Base-by-base conservation (phyloP, 2,113 vertebrate genomes). In the Paramisgurnus dabryanus region DNA sequence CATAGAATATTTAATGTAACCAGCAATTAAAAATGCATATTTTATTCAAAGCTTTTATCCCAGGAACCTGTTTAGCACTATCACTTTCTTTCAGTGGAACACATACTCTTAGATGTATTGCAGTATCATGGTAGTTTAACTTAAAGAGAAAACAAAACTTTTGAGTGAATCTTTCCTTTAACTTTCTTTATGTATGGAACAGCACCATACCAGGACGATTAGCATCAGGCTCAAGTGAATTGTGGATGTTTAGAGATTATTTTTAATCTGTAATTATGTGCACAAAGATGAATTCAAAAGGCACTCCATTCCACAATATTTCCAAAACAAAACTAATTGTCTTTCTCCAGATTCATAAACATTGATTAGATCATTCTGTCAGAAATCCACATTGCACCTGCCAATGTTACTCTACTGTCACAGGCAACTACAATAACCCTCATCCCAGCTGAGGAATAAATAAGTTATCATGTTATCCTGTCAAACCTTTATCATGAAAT, bases 391-490 rank as follows among this genome's bases (percentile, higher is more conserved):
- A 63, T 57, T 15, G 17, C 53, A 57, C 55, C 55, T 78, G 60
- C 43, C 11, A 10, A 41, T 64, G 66, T n/a, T 27, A 55, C 66
- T 58, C 13, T 55, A 17, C n/a, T 49, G 55, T 17, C 12, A 9
- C 3, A 7, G 50, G 72, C 61, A 50, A 66, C 34, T 15, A 45
- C 53, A 45, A 49, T 9, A 64, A 65, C 13, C 53, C 40, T 47
- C 13, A 75, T 66, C 34, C 6, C n/a, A 55, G 34, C 27, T 65
- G 47, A 72, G 22, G 39, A 66, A 55, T 55, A 12, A 80, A 55
- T 39, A 64, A 55, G 47, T 43, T 12, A 45, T 73, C 39, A 57
- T 1, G 47, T 43, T 12, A 45, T 73, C 39, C 45, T 0, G 0
- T 58, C 73, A 66, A n/a, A 80, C 17, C 58, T 18, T 73, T 57